Percentiles rank a stretch among this genome's conserved stretches.
Conservation (phyloP, 2,888 invertebrate species). For the Acronicta alni region DNA sequence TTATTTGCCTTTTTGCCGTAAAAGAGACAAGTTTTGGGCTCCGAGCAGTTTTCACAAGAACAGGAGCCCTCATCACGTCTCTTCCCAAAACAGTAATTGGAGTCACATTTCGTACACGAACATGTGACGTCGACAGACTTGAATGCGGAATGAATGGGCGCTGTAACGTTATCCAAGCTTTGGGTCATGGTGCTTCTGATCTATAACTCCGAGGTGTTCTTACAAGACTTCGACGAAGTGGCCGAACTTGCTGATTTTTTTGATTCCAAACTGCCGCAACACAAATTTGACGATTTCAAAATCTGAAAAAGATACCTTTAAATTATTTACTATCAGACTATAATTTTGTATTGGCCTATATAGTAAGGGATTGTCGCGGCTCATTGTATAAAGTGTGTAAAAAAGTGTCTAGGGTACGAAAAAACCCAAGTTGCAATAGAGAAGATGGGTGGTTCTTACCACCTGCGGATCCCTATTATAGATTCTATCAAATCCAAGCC, state of each 20-base stretch:
- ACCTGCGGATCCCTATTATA: too few species aligned
- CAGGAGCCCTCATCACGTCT: slow-evolving; percentile 48
- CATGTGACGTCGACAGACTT: slow-evolving; percentile 53
- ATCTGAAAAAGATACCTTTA: slow-evolving; percentile 49
- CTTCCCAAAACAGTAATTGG: slow-evolving; percentile 59
- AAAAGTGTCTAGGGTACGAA: too few species aligned
- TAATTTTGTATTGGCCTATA: too few species aligned
- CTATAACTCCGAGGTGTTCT: background rate
- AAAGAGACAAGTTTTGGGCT: slow-evolving; percentile 52
- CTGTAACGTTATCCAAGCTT: background rate
- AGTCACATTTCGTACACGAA: slow-evolving; percentile 70
- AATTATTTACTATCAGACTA: background rate
- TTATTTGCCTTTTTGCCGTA: slow-evolving; percentile 16
- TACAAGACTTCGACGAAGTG: slow-evolving; percentile 4
- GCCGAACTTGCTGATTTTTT: slow-evolving; percentile 16
- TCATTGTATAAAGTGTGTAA: too few species aligned
- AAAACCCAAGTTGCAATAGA: too few species aligned
- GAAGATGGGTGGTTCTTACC: too few species aligned
- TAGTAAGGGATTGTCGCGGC: too few species aligned
- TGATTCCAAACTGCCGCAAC: slow-evolving; percentile 45
- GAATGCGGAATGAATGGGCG: background rate
- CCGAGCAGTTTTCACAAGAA: slow-evolving; percentile 44
- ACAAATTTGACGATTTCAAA: slow-evolving; percentile 51
- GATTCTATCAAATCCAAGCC: too few species aligned
- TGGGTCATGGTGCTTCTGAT: slow-evolving; percentile 33